Conservation (phyloP, 2,888 invertebrate species). For the Amiota mariae region DNA sequence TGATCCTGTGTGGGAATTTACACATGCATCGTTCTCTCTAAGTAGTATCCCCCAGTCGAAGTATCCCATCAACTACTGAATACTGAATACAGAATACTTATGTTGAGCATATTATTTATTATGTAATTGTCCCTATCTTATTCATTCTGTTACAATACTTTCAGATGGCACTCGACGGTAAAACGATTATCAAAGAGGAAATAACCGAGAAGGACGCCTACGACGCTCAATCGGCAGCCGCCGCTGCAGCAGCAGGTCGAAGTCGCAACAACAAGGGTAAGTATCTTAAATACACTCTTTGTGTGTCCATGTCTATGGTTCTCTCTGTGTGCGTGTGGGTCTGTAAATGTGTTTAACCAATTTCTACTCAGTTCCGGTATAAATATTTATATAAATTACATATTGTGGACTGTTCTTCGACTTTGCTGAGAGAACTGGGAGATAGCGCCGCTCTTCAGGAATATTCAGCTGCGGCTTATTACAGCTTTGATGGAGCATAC, state of each 20-base stretch:
- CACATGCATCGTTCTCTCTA: background rate
- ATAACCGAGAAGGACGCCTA: constrained; percentile 76
- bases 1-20: background rate
- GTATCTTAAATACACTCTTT: background rate
- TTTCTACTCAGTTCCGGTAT: background rate
- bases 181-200: constrained; percentile 78
- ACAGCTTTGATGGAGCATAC: constrained; percentile 12
- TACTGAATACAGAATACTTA: background rate
- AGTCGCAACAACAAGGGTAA: constrained; percentile 25
- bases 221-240: constrained; percentile 68
- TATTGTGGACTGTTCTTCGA: background rate
- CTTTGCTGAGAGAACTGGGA: too few species aligned
- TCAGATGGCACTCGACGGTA: constrained; percentile 78
- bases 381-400: background rate
- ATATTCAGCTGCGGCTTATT: constrained; percentile 27
- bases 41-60: background rate
- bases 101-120: constrained; percentile 9
- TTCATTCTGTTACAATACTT: background rate
- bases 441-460: background rate
- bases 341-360: background rate
- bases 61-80: too few species aligned
- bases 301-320: background rate
- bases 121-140: background rate
- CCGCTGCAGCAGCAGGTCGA: constrained; percentile 44
- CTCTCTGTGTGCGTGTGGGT: background rate